Base-by-base conservation (phyloP, 2,113 vertebrate species). In the Alces alces region DNA sequence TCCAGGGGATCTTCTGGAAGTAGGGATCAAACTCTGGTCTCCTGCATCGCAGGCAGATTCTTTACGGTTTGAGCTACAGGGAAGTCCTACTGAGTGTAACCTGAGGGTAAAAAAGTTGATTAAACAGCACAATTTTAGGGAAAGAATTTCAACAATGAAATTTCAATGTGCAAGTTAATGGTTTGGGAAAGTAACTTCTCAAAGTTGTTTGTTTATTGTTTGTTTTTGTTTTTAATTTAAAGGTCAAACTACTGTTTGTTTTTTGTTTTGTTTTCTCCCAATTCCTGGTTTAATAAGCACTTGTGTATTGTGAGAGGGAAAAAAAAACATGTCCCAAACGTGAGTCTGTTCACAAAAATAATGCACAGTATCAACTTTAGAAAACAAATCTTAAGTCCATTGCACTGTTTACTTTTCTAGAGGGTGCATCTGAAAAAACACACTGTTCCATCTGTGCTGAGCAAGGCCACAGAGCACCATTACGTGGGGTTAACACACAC, bases 251-350 rank as follows among this genome's bases (percentile, higher is more conserved):
- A 85, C 36, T 73, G 11, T 73, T 14, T 27, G 36, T 3, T 25
- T 57, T 43, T 39, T 39, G 33, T 36, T 36, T 39, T 76, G 36
- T 94, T 96, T 95, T 23, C 96, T 97, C 93, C 95, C 98, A 97
- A 97, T 97, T 97, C 97, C 98, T 98, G 97, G 96, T 98, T 98
- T 98, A 98, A 98, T 98, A 97, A 97, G 96, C 92, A 93, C 50
- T 92, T 96, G 39, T 93, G 97, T 98, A 97, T 97, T 98, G 96
- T 97, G 94, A 98, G 93, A n/a, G 17, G 19, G n/a, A n/a, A 25
- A 57, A 25, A 86, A 97, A 97, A 93, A 97, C 93, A 97, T 52
- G 89, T 95, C 93, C 89, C 92, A 95, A 96, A 97, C 97, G 96
- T 96, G 97, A 97, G 91, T 97, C 95, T 97, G 96, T 97, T 97